Base-by-base conservation (phyloP, 2,888 invertebrate genomes). In the Salpingus planirostris region DNA sequence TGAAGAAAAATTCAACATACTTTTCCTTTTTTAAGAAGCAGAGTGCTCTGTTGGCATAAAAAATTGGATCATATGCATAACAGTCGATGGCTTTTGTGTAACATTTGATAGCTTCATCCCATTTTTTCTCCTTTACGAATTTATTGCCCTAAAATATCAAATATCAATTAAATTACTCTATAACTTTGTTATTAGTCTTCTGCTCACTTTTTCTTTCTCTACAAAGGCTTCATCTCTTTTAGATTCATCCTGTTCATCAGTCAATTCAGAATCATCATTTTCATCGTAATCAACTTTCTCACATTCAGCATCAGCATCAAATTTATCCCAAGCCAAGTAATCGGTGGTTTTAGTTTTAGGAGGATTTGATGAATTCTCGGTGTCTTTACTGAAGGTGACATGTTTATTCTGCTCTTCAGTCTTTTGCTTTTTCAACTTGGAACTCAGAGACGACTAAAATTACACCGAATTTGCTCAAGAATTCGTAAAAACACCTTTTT, bases 21-120 rank as follows among this genome's bases (percentile, higher is more conserved):
- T 78, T 78, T 42, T 84, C 75, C 46, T 79, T 73, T 64, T 88
- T 91, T 6, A 93, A 67, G 42, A 82, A 76, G 49, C 93, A 93
- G 31, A 92, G 70, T 2, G 89, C 92, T 47, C 95, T 71, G 61
- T 95, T 95, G 0, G 89, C 87, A 52, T 76, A 89, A 56, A 84
- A 85, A 8, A 87, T 71, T 2, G 91, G 76, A 59, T 89, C 79
- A 58, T 77, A 74, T 5, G 80, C 73, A 50, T 86, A 87, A 33
- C 81, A 63, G 36, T 84, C 78, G 21, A 97, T 91, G 0, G 96
- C 96, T 56, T 81, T 76, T 23, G 79, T 80, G 60, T 97, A 98
- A 58, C 84, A 85, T 3, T 74, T 65, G 35, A 93, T 80, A 0
- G 97, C 97, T 44, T 85, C 80, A 13, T 78, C 74, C 76, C 86